Base-by-base conservation (phyloP, 2,113 vertebrate species). In the Garra rufa region DNA sequence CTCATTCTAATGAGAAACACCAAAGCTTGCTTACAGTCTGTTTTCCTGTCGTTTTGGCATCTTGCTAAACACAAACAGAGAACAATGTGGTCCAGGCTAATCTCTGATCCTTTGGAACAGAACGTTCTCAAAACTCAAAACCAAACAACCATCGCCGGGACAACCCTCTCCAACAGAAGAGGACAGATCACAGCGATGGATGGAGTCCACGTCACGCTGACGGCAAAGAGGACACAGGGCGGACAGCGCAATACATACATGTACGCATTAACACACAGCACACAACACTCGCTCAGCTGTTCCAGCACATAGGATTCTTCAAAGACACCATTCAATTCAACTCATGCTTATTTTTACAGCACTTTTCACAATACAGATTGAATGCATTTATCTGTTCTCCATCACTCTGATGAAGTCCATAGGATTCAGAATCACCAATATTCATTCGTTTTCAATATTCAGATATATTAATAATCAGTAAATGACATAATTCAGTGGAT, bases 71-170 rank as follows among this genome's bases (percentile, higher is more conserved):
- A 94, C 93, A 94, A 93, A 94, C 92, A 93, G 88, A 82, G 84
- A 94, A 95, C 94, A 94, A 94, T 94, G 91, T 91, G 88, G 81
- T 61, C 61, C 3, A 61, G 65, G 85, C 91, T 93, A 94, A 93
- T 95, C 92, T 94, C 90, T 91, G 93, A 92, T 94, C 92, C 91
- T 81, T 84, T 86, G 88, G 94, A 95, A 95, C 93, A 94, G 14
- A 14, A 84, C 89, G 94, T 95, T 92, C 93, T 92, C 85, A 90
- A 91, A n/a, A 89, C 86, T 69, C 79, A 88, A n/a, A n/a, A 87
- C 83, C 89, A 92, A 88, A 89, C 88, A 88, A 88, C 70, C 88
- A 88, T 70, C 17, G 28, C 41, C 21, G 38, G 76, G 43, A 75
- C 44, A 86, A 50, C 48, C 19, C 38, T 87, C 90, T 91, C 89